Conservation (phyloP, 2,888 invertebrate genomes). For the Agrotis exclamationis region DNA sequence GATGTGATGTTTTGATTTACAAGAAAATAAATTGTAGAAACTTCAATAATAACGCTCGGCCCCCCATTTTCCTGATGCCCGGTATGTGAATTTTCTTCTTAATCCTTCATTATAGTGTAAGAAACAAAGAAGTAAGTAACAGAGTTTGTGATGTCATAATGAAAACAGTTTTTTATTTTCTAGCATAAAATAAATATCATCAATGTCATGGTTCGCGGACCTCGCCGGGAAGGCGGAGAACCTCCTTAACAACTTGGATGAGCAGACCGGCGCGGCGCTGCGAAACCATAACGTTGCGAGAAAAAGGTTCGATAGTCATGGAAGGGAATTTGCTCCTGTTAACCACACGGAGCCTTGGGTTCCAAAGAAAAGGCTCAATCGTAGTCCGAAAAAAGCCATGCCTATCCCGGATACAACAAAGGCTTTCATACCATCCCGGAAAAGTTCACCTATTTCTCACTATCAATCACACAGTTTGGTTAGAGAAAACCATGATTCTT, state of each 20-base stretch:
- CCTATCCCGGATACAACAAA: constrained; percentile 71
- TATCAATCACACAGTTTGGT: constrained; percentile 61
- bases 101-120: neutral
- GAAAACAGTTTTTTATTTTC: constrained; percentile 50
- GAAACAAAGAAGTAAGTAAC: neutral
- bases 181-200: constrained; percentile 64
- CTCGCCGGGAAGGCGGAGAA: constrained; percentile 94
- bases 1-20: constrained; percentile 63
- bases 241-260: constrained; percentile 94
- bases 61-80: constrained; percentile 54
- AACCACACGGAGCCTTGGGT: constrained; percentile 69
- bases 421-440: constrained; percentile 66
- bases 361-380: constrained; percentile 71
- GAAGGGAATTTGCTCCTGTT: constrained; percentile 56
- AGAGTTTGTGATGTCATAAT: neutral
- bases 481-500: constrained; percentile 66
- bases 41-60: constrained; percentile 10
- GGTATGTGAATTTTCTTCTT: constrained; percentile 39
- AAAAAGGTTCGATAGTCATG: constrained; percentile 71
- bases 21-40: constrained; percentile 43
- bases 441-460: constrained; percentile 64
- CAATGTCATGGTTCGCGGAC: constrained; percentile 94
- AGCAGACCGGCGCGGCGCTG: constrained; percentile 93
- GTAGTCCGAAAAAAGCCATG: constrained; percentile 70
- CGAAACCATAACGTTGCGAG: constrained; percentile 80